These are phyloP conservation scores for Phengaris arion DNA, from an alignment of 2,888 invertebrate genomes.

Conservation along the genomic window DNA sequence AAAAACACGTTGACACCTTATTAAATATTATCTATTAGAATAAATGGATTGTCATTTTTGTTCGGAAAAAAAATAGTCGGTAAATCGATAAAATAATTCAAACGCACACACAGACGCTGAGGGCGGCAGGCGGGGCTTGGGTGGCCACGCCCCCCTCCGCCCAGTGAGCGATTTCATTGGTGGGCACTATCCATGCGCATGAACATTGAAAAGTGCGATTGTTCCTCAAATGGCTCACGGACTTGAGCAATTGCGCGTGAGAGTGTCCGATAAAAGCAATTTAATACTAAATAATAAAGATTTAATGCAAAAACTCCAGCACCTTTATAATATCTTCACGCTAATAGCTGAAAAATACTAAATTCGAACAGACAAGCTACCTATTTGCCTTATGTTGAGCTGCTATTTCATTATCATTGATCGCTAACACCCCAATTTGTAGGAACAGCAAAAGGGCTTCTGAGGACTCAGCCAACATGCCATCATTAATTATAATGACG, in stretches of 20 bases:
- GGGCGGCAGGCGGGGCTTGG: conserved; percentile 46
- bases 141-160: conserved; percentile 52
- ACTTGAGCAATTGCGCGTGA: conserved; percentile 51
- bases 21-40: conserved; percentile 21
- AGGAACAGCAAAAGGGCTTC: too few species aligned
- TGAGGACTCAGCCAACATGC: too few species aligned
- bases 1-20: conserved; percentile 1
- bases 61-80: conserved; percentile 31
- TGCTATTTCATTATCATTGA: too few species aligned
- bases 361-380: too few species aligned
- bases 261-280: neutral
- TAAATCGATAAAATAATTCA: conserved; percentile 45
- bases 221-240: conserved; percentile 57
- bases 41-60: conserved; percentile 26
- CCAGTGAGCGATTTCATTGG: conserved; percentile 58
- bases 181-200: conserved; percentile 48
- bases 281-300: neutral
- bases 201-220: conserved; percentile 50
- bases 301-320: neutral
- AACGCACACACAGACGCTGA: conserved; percentile 63
- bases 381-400: too few species aligned
- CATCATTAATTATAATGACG: too few species aligned
- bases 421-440: too few species aligned
- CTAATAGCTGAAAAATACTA: neutral
- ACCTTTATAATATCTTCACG: neutral